A percentile compares a stretch with the other conserved stretches of the same genome.
These are phyloP conservation scores for Pollenia angustigena DNA, from an alignment of 2,888 invertebrate genomes.

Conservation along the genomic window DNA sequence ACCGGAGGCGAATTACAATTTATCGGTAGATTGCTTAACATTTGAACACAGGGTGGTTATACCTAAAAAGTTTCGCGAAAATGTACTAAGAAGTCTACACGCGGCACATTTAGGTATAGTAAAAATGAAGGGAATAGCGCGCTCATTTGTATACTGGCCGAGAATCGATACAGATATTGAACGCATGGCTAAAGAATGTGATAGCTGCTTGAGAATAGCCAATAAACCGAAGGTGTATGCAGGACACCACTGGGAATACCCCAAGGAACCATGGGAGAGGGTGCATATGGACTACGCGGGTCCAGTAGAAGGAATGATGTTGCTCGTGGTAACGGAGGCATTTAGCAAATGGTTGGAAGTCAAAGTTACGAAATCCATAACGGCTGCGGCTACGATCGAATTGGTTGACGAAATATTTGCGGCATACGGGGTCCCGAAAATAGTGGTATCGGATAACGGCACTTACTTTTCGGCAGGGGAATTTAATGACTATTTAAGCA, in stretches of 20 bases:
- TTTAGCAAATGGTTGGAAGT: conserved; percentile 57
- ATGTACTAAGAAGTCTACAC: conserved; percentile 40
- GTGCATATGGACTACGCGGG: no score
- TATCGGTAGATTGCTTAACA: neutral
- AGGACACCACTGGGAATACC: conserved; percentile 30
- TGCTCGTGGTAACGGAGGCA: no score
- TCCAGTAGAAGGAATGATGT: no score
- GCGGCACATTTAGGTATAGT: conserved; percentile 45
- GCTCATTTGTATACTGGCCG: conserved; percentile 50
- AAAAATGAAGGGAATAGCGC: conserved; percentile 47
- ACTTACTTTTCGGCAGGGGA: neutral
- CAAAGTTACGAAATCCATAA: conserved; percentile 41
- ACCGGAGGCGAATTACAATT: neutral
- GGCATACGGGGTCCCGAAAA: neutral
- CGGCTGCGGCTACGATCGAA: neutral
- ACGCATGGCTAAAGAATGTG: conserved; percentile 13
- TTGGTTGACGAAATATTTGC: neutral
- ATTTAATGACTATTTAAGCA: neutral
- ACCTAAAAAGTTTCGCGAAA: neutral
- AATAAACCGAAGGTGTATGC: conserved; percentile 5
- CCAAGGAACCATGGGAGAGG: no score
- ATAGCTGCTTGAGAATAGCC: conserved; percentile 10
- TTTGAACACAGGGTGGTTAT: conserved; percentile 29
- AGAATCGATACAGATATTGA: conserved; percentile 43
- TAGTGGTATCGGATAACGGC: neutral